These are phyloP conservation scores for Campylorhamphus procurvoides DNA, from an alignment of 2,113 vertebrate species.

Conservation along the genomic window DNA sequence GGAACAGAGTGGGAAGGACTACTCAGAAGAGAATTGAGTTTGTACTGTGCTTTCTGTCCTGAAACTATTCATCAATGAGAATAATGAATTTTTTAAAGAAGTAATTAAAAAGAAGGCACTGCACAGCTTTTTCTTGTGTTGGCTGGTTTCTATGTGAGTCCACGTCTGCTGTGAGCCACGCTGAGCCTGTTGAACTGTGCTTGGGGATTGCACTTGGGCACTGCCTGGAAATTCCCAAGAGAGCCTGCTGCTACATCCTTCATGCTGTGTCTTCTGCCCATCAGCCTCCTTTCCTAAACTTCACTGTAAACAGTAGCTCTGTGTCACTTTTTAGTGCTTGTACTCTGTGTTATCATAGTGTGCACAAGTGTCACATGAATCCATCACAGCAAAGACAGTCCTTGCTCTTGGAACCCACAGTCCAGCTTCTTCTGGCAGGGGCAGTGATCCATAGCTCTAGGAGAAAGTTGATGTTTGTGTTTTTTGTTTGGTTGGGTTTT, in stretches of 20 bases:
- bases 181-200: neutral
- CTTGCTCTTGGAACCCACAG: neutral
- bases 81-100: neutral
- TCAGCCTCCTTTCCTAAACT: neutral
- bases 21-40: neutral
- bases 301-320: neutral
- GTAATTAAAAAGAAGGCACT: neutral
- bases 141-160: neutral
- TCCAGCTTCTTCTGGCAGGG: neutral
- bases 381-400: neutral
- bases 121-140: neutral
- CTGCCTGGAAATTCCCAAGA: neutral
- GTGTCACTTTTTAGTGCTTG: neutral
- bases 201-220: neutral
- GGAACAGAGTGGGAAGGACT: neutral
- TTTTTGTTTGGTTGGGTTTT: neutral
- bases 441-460: neutral
- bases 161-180: neutral
- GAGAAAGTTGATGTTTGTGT: neutral
- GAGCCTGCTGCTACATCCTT: neutral
- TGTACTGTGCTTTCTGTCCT: constrained; percentile 5
- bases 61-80: constrained; percentile 1
- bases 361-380: neutral
- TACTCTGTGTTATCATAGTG: neutral
- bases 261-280: neutral